Evolutionary conservation across 2,797 vertebrate genomes (phyloP).

Genomic region (Cynodonichthys magdalenae): DNA sequence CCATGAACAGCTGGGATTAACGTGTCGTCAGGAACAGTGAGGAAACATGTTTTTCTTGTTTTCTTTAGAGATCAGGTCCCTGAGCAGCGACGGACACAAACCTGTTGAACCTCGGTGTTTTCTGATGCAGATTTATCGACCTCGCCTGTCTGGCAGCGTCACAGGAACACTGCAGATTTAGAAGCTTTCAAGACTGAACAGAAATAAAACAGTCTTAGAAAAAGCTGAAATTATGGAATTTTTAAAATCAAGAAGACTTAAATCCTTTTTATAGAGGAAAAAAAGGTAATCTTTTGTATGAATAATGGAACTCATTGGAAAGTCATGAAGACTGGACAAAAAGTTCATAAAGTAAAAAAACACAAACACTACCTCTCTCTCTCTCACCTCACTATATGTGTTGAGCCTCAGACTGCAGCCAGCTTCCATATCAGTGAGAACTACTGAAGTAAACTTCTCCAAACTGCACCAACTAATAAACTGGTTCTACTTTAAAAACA

Average conservation of each 20-base stretch:
- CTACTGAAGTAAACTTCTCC: no score
- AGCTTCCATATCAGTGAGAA: no score
- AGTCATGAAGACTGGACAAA: no score
- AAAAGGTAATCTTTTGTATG: neutral
- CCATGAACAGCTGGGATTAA: constrained; percentile 39
- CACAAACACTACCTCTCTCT: no score
- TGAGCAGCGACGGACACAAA: constrained; percentile 60
- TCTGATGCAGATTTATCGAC: constrained; percentile 61
- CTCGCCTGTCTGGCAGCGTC: constrained; percentile 46
- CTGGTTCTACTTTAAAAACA: neutral
- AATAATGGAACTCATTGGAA: no score
- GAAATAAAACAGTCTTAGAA: constrained; percentile 15
- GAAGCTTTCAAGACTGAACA: constrained; percentile 38
- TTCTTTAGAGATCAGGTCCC: constrained; percentile 64
- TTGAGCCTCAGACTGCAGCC: no score
- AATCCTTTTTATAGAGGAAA: neutral
- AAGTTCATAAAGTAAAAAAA: no score
- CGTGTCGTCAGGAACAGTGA: neutral
- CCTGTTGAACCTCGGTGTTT: constrained; percentile 72
- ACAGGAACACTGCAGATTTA: constrained; percentile 38
- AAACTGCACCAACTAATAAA: neutral
- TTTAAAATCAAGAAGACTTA: neutral
- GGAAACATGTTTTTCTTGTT: constrained; percentile 35
- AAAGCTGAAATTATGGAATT: constrained; percentile 13
- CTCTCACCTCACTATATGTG: no score